A percentile compares a stretch with the other conserved stretches of the same genome.
Evolutionary conservation across 2,888 invertebrate species (phyloP).

Genomic region (Anorthoa munda): DNA sequence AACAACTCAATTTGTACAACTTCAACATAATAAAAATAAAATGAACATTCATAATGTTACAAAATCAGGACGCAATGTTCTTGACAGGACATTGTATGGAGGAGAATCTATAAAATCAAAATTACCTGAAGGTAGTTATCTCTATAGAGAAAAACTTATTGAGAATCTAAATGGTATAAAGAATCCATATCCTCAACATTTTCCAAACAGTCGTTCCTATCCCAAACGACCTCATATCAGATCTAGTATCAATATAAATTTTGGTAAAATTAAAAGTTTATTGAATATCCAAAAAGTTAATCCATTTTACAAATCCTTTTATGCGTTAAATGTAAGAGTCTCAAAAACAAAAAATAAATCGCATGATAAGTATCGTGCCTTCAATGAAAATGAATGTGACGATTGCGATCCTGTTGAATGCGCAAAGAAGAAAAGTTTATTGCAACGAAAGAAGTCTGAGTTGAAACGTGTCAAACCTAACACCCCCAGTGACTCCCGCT

Average conservation of each 20-base stretch:
- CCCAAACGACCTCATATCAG: slow-evolving; percentile 13
- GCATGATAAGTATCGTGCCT: neutral
- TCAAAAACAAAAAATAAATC: slow-evolving; percentile 18
- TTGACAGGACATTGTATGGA: slow-evolving; percentile 1
- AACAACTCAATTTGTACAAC: slow-evolving; percentile 37
- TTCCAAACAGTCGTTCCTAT: neutral
- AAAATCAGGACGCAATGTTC: neutral
- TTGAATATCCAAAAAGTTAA: slow-evolving; percentile 7
- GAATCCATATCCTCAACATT: neutral
- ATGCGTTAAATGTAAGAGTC: slow-evolving; percentile 51
- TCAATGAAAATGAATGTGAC: slow-evolving; percentile 39
- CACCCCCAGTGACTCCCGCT: no score
- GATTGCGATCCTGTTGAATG: slow-evolving; percentile 49
- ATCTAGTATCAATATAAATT: slow-evolving; percentile 36
- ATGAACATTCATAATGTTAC: neutral
- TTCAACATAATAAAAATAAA: slow-evolving; percentile 1
- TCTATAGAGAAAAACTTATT: slow-evolving; percentile 3
- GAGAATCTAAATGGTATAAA: neutral
- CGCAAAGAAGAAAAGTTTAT: slow-evolving; percentile 30
- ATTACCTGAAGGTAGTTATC: slow-evolving; percentile 5
- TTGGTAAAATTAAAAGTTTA: slow-evolving; percentile 33
- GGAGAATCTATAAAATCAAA: slow-evolving; percentile 21
- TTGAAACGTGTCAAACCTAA: neutral
- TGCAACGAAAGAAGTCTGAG: slow-evolving; percentile 17
- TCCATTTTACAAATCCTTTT: slow-evolving; percentile 50